Base-by-base conservation (phyloP, 2,113 vertebrate genomes). In the Raja brachyura region DNA sequence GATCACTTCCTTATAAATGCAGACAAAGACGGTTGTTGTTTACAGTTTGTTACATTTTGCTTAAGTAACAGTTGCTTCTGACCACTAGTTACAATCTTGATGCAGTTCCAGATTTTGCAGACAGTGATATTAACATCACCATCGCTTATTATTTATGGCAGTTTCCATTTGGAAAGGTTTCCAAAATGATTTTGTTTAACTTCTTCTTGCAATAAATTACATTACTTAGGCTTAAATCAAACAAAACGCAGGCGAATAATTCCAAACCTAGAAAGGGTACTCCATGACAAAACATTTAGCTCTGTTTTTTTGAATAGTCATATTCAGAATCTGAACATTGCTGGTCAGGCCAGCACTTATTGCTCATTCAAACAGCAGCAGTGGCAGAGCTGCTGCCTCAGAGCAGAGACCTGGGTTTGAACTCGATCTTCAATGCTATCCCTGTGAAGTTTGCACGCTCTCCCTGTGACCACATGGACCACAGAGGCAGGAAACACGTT, bases 111-210 rank as follows among this genome's bases (percentile, higher is more conserved):
- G 39, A 66, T 88, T 66, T 33, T 14, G 39, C 85, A 88, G 61
- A 79, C 54, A 25, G 22, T 66, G 16, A n/a, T 88, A 11, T 88
- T 63, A 31, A 88, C 39, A 33, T 66, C 33, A 14, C 66, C 85
- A 8, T n/a, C n/a, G 66, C 59, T 88, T 10, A 14, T 86, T 16
- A 61, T 66, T n/a, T 20, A 18, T 31, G 59, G 54, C 61, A n/a
- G 11, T 66, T 66, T 88, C 61, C 13, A 18, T 63, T 16, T 66
- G 63, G 61, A 13, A 79, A 31, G 59, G 28, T 88, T 88, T 88
- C 59, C 59, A 63, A 88, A 88, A n/a, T 61, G 59, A 66, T 88
- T 88, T 66, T 31, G n/a, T 88, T 66, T 61, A 66, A 88, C 59
- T 66, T 59, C 59, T 66, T 88, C 22, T 28, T 66, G 85, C 13